Evolutionary conservation across 2,797 vertebrate genomes (phyloP).

Genomic region (Podargus strigoides): DNA sequence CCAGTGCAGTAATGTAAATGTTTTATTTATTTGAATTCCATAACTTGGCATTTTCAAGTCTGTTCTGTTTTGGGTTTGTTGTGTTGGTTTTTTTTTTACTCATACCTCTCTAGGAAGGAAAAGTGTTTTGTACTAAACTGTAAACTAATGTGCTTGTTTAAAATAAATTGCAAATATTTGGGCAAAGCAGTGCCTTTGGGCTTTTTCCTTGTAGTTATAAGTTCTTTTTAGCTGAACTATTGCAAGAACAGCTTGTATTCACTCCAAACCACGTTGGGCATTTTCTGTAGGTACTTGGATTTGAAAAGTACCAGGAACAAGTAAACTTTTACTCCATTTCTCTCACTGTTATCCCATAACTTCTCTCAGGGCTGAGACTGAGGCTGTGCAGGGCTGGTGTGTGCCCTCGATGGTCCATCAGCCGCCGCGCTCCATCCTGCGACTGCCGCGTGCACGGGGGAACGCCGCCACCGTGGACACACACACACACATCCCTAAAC

Average conservation of each 20-base stretch:
- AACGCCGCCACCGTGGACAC: accelerated
- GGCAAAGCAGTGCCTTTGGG: not conserved
- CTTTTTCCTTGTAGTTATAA: not conserved
- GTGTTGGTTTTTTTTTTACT: not conserved
- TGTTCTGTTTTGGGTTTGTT: not conserved
- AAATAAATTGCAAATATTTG: conserved; percentile 58
- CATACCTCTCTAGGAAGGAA: conserved; percentile 5
- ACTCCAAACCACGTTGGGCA: accelerated
- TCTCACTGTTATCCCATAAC: not conserved
- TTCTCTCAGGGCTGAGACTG: not conserved
- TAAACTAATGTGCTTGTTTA: conserved; percentile 57
- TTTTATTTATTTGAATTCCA: conserved; percentile 69
- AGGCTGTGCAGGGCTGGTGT: accelerated
- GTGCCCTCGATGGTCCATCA: accelerated
- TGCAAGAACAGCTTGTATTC: accelerated
- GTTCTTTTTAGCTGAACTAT: not conserved
- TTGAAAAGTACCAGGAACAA: not conserved
- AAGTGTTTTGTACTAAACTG: conserved; percentile 69
- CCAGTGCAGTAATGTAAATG: conserved; percentile 49
- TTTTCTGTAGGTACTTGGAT: not conserved
- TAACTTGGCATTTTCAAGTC: not conserved
- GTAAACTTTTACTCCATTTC: not conserved
- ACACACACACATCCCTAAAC: not conserved
- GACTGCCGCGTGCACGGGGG: accelerated
- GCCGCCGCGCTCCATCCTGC: accelerated